Evolutionary conservation across 53 echinoderm and acorn worm genomes (phyloP).

Genomic region (Echinarachnius parma): DNA sequence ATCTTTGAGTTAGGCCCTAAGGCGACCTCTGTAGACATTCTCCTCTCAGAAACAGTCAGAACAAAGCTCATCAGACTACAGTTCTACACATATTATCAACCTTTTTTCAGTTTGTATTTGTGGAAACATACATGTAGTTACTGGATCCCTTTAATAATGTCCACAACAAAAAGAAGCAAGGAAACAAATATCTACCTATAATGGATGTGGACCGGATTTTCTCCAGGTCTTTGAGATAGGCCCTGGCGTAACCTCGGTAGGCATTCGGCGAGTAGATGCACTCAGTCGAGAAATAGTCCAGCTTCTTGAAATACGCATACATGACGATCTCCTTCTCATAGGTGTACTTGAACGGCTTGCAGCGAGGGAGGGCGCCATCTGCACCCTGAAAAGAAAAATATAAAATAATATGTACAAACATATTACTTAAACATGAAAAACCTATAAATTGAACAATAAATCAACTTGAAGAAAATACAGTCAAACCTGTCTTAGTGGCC

Average conservation of each 20-base stretch:
- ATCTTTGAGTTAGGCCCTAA: conserved; percentile 65
- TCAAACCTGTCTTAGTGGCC: too few relatives aligned
- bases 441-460: too few relatives aligned
- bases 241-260: conserved; percentile 86
- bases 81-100: too few relatives aligned
- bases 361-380: conserved; percentile 83
- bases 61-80: too few relatives aligned
- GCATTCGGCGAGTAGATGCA: conserved; percentile 98
- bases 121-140: too few relatives aligned
- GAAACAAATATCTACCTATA: conserved; percentile 62
- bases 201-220: conserved; percentile 88
- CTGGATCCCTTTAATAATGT: too few relatives aligned
- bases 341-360: conserved; percentile 94
- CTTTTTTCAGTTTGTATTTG: too few relatives aligned
- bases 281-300: conserved; percentile 97
- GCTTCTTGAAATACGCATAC: conserved; percentile 98
- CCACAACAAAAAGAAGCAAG: background rate
- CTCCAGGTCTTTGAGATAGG: conserved; percentile 95
- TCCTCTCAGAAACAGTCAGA: too few relatives aligned
- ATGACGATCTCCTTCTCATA: conserved; percentile 99
- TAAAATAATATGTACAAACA: too few relatives aligned
- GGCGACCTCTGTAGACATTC: conserved; percentile 51
- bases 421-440: too few relatives aligned
- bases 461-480: too few relatives aligned
- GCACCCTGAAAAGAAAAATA: conserved; percentile 82